phyloP scores from a whole-genome alignment of 2,888 invertebrate species.

The Nomada ferruginata region DNA sequence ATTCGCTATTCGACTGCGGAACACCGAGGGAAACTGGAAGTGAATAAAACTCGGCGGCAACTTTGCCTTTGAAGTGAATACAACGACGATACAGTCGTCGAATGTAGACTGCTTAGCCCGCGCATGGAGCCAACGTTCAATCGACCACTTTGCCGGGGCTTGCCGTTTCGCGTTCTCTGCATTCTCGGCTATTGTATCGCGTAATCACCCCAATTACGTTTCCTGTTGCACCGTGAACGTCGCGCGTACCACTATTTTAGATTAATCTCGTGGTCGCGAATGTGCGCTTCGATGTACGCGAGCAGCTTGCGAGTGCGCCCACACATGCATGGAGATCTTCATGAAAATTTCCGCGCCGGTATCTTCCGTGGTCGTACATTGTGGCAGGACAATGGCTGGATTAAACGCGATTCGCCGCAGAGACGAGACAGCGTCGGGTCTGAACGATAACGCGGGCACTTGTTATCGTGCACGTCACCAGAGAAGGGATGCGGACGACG shows the following conservation, averaged over 20 bases:
- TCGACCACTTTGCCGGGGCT: conserved; percentile 26
- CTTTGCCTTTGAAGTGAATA: too few relatives aligned
- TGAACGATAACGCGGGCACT: too few relatives aligned
- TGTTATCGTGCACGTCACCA: too few relatives aligned
- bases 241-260: conserved; percentile 30
- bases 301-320: conserved; percentile 16
- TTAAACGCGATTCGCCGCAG: background rate
- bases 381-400: conserved; percentile 2
- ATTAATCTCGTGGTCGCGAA: conserved; percentile 42
- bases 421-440: too few relatives aligned
- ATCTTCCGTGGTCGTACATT: conserved; percentile 3
- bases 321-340: conserved; percentile 12
- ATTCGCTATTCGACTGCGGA: background rate
- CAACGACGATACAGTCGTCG: background rate
- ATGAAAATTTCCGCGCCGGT: background rate
- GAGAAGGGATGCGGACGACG: too few relatives aligned
- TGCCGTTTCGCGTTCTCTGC: conserved; percentile 11
- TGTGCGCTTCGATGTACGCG: conserved; percentile 9
- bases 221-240: conserved; percentile 29
- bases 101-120: background rate
- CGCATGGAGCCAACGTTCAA: conserved; percentile 19
- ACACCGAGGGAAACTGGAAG: too few relatives aligned
- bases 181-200: conserved; percentile 54
- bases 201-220: conserved; percentile 51
- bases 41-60: too few relatives aligned